A percentile compares a stretch with the other conserved stretches of the same genome.
These are phyloP conservation scores for Drosophila ambigua DNA, from an alignment of 1,140 invertebrate genomes.

Conservation along the genomic window DNA sequence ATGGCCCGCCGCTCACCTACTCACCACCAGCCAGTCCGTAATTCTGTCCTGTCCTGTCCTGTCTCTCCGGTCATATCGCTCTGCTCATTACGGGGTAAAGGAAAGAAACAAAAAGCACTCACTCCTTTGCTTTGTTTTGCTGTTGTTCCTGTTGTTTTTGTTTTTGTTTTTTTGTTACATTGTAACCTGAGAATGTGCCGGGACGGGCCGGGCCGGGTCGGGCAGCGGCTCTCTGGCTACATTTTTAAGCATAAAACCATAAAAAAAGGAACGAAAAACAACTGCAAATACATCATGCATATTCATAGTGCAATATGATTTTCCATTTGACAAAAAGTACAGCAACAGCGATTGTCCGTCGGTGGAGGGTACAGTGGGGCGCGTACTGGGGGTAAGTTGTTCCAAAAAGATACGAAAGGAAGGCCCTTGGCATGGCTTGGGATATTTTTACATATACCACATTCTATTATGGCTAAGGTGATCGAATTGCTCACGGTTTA, in stretches of 20 bases:
- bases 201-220: neutral
- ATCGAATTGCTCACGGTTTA: too few species aligned
- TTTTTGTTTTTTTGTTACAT: constrained; percentile 47
- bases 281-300: constrained; percentile 75
- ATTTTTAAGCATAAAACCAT: constrained; percentile 79
- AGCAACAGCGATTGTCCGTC: constrained; percentile 41
- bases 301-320: constrained; percentile 78
- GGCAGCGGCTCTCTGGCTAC: constrained; percentile 38
- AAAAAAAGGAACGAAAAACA: constrained; percentile 59
- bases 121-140: constrained; percentile 36
- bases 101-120: constrained; percentile 15
- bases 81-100: constrained; percentile 20
- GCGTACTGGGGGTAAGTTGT: rapidly evolving
- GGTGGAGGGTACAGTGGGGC: constrained; percentile 37
- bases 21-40: constrained; percentile 49
- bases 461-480: too few species aligned
- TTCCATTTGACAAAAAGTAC: constrained; percentile 74
- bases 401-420: neutral
- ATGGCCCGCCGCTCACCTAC: constrained; percentile 63
- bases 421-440: too few species aligned
- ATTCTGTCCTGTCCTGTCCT: neutral
- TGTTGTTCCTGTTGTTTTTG: constrained; percentile 14
- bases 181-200: constrained; percentile 69
- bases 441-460: too few species aligned
- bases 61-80: constrained; percentile 1